phyloP scores from a whole-genome alignment of 2,113 vertebrate species.

The Protomyctophum bolini region DNA sequence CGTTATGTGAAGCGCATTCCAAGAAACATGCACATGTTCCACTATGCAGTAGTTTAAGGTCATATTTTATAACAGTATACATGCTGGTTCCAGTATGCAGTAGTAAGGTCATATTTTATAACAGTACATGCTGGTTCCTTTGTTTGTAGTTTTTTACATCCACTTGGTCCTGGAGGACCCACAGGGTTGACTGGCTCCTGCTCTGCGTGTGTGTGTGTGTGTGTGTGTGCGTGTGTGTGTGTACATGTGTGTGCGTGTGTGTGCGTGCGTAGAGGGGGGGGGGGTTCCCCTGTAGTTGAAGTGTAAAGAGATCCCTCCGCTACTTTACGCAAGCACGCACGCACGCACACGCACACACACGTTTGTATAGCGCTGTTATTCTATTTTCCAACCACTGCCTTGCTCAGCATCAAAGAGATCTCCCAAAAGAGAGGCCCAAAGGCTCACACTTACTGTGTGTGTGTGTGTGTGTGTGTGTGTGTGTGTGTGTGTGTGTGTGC shows the following conservation, averaged over 20 bases:
- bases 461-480: too few relatives aligned
- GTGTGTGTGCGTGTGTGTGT: conserved; percentile 4
- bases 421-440: conserved; percentile 21
- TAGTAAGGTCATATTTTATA: too few relatives aligned
- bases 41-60: too few relatives aligned
- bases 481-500: too few relatives aligned
- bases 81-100: too few relatives aligned
- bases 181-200: conserved; percentile 69
- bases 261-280: background rate
- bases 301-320: background rate
- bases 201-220: conserved; percentile 38
- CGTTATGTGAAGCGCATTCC: too few relatives aligned
- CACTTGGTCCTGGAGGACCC: conserved; percentile 76
- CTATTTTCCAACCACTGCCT: conserved; percentile 9
- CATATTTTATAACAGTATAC: too few relatives aligned
- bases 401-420: conserved; percentile 23
- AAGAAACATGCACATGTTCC: too few relatives aligned
- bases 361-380: conserved; percentile 11
- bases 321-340: conserved; percentile 2
- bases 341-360: conserved; percentile 14
- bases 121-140: too few relatives aligned
- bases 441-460: too few relatives aligned
- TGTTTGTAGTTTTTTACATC: conserved; percentile 55
- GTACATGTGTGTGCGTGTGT: too few relatives aligned
- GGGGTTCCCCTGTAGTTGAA: background rate